A percentile compares a stretch with the other conserved stretches of the same genome.
Evolutionary conservation across 2,888 invertebrate species (phyloP).

Genomic region (Zelleria hepariella): DNA sequence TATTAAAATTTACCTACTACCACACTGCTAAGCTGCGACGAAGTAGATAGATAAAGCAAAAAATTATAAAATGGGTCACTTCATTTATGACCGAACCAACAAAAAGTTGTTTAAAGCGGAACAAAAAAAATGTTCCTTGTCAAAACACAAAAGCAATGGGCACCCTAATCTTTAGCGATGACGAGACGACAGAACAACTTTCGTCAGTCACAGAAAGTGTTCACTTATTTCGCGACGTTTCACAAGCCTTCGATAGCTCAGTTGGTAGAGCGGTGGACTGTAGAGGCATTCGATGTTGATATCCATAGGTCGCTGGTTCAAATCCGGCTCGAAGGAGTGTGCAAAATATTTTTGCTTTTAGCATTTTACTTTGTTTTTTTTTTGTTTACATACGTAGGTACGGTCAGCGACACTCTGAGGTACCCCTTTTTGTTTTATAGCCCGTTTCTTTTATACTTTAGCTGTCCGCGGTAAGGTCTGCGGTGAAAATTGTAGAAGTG

Average conservation of each 20-base stretch:
- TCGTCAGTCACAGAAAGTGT: constrained; percentile 1
- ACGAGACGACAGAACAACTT: background rate
- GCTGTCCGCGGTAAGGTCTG: too few relatives aligned
- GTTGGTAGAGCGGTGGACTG: constrained; percentile 24
- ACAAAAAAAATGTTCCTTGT: background rate
- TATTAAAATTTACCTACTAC: too few relatives aligned
- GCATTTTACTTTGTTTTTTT: constrained; percentile 7
- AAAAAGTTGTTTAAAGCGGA: too few relatives aligned
- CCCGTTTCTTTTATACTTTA: background rate
- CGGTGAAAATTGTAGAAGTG: too few relatives aligned
- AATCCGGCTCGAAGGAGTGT: constrained; percentile 72
- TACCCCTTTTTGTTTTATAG: background rate
- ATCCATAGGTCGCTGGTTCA: constrained; percentile 77
- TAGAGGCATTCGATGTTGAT: constrained; percentile 20
- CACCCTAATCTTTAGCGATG: constrained; percentile 22
- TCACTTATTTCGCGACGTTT: constrained; percentile 17
- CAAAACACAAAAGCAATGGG: constrained; percentile 14
- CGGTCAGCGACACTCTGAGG: too few relatives aligned
- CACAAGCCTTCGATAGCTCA: constrained; percentile 18
- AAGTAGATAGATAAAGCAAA: too few relatives aligned
- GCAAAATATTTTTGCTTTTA: constrained; percentile 20
- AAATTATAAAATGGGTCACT: too few relatives aligned
- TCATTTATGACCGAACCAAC: too few relatives aligned
- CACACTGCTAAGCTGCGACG: too few relatives aligned
- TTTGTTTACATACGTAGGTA: background rate